Evolutionary conservation across 2,113 vertebrate genomes (phyloP), one percentile per base, ranked within the genome.

Genomic region (Triplophysa tibetana): DNA sequence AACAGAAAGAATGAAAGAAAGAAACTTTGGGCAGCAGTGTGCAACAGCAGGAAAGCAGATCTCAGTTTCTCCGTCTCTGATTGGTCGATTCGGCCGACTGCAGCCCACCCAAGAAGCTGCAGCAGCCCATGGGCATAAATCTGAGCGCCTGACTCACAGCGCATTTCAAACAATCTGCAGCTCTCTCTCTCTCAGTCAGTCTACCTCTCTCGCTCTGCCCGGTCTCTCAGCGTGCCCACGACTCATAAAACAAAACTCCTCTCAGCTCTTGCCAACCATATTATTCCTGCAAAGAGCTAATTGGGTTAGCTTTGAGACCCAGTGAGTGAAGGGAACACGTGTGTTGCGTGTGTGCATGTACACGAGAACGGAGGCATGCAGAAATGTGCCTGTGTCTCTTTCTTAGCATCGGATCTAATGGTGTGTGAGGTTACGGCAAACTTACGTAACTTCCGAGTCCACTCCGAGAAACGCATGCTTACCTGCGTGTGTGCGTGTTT

Each of bases 31-130:
- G 12, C 89, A 88, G 89, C 88, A 91, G 92, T 91, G 88, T 89
- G 89, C 91, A 91, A 89, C 88, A 92, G 90, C 90, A 91, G 90
- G 89, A 91, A 90, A 89, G 89, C 90, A 91, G 90, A 91, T 86
- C 89, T 91, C 87, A 87, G 87, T 88, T 84, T 87, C 86, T 88
- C 73, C 4, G n/a, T 38, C 73, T 48, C 60, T 65, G 69, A 70
- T 80, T 80, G 78, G 78, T 77, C 24, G 21, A 29, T 9, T 66
- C 23, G 60, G 64, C 70, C 88, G 88, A 86, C 88, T 87, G 82
- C 90, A 91, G 93, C 93, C 93, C 93, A 94, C 93, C 93, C 93
- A 94, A 93, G 93, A 92, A 94, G 93, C 82, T 82, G 91, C 93
- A 93, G 93, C 87, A 88, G 91, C 93, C 91, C 89, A 91, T 92